Evolutionary conservation across 2,113 vertebrate genomes (phyloP).

Genomic region (Callopanchax toddi): DNA sequence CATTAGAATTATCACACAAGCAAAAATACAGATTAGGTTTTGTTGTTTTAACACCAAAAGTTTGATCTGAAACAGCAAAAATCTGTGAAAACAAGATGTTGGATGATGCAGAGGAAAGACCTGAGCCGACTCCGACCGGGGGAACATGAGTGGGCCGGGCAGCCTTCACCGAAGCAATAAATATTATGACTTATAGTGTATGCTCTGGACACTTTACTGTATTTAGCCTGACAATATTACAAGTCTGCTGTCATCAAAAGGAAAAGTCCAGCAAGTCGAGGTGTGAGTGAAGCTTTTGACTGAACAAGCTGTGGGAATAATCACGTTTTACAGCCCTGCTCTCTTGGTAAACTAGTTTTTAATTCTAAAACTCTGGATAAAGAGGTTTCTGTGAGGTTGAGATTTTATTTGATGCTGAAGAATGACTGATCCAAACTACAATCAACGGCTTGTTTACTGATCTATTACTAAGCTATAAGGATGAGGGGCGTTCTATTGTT

Average conservation of each 20-base stretch:
- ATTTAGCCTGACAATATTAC: conserved; percentile 20
- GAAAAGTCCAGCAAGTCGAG: too few relatives aligned
- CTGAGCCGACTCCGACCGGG: conserved; percentile 19
- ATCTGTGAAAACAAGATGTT: background rate
- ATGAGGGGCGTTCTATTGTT: conserved; percentile 1
- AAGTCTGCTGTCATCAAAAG: too few relatives aligned
- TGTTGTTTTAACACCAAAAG: conserved; percentile 7
- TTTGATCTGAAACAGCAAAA: conserved; percentile 3
- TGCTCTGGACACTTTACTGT: conserved; percentile 42
- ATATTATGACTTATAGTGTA: conserved; percentile 42
- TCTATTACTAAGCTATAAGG: conserved; percentile 19
- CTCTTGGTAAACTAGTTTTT: conserved; percentile 28
- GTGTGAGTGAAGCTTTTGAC: background rate
- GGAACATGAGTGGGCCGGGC: conserved; percentile 6
- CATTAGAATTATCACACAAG: conserved; percentile 4
- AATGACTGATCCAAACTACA: background rate
- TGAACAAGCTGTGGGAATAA: conserved; percentile 36
- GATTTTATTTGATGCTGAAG: conserved; percentile 26
- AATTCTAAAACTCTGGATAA: conserved; percentile 25
- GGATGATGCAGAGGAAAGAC: conserved; percentile 1
- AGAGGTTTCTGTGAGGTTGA: background rate
- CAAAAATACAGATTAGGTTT: background rate
- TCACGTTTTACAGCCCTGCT: conserved; percentile 32
- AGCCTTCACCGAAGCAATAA: conserved; percentile 67
- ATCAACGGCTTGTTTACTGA: conserved; percentile 14